phyloP scores from a whole-genome alignment of 2,888 invertebrate genomes.

The Ptychoptera contaminata region DNA sequence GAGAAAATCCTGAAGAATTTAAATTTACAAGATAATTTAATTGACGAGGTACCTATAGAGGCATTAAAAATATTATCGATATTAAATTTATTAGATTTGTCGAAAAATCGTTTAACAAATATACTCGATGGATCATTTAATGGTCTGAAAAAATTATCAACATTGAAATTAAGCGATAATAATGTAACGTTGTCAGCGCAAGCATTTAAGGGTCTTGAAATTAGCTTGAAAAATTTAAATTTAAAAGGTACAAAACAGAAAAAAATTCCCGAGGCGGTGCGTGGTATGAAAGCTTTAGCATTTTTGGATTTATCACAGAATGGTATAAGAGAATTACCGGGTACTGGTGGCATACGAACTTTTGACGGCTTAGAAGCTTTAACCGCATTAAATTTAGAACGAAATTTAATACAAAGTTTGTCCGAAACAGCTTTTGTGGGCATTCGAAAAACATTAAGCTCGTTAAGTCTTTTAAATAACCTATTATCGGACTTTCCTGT shows the following conservation, averaged over 20 bases:
- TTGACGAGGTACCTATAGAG: conserved; percentile 60
- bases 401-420: conserved; percentile 69
- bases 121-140: conserved; percentile 64
- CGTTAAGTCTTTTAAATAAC: conserved; percentile 78
- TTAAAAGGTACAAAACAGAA: conserved; percentile 74
- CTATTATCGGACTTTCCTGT: conserved; percentile 75
- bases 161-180: conserved; percentile 75
- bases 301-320: conserved; percentile 84
- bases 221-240: conserved; percentile 72
- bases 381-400: conserved; percentile 62
- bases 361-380: conserved; percentile 67
- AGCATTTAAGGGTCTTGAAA: conserved; percentile 66
- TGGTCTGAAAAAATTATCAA: conserved; percentile 55
- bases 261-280: conserved; percentile 60
- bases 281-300: conserved; percentile 61
- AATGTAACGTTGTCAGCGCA: conserved; percentile 55
- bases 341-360: conserved; percentile 44
- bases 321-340: conserved; percentile 65
- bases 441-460: conserved; percentile 66
- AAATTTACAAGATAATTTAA: conserved; percentile 69
- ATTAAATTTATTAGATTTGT: conserved; percentile 67
- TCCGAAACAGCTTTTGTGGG: conserved; percentile 63
- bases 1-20: conserved; percentile 65
- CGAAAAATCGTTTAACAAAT: conserved; percentile 57
- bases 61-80: conserved; percentile 51